phyloP scores from a whole-genome alignment of 1,140 invertebrate genomes.

The Caerostris extrusa region DNA sequence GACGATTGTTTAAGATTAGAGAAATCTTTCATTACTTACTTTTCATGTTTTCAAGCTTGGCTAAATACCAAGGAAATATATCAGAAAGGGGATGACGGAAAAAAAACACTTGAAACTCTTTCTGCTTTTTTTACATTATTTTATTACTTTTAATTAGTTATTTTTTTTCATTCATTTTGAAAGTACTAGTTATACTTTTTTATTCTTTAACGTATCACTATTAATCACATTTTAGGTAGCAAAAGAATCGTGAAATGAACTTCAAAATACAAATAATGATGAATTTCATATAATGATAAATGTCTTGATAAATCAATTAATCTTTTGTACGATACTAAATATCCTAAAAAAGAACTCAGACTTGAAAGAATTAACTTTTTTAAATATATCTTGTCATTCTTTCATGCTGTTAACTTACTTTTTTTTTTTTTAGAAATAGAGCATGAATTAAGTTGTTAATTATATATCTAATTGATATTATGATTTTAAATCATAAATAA shows the following conservation, averaged over 20 bases:
- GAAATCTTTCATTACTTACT: background rate
- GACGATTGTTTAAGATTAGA: background rate
- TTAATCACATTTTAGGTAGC: conserved; percentile 14
- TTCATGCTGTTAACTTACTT: no score
- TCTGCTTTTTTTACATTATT: background rate
- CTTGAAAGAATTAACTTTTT: background rate
- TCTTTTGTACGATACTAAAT: no score
- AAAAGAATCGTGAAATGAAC: background rate
- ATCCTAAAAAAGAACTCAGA: no score
- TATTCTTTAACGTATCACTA: background rate
- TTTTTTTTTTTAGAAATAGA: no score
- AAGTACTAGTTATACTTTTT: conserved; percentile 10
- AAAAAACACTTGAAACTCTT: conserved; percentile 9
- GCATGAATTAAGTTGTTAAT: no score
- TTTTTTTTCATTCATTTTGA: background rate
- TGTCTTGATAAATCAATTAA: background rate
- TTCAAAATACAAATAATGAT: background rate
- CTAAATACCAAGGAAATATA: background rate
- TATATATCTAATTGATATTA: no score
- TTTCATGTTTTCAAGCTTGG: background rate
- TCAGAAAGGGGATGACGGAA: background rate
- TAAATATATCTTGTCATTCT: background rate
- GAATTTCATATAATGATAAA: background rate
- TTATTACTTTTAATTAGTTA: background rate
- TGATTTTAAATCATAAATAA: no score